Evolutionary conservation across 92 coral and sea anemone genomes (phyloP), one percentile per base, ranked within the genome.

Genomic region (Actinostola sp.): DNA sequence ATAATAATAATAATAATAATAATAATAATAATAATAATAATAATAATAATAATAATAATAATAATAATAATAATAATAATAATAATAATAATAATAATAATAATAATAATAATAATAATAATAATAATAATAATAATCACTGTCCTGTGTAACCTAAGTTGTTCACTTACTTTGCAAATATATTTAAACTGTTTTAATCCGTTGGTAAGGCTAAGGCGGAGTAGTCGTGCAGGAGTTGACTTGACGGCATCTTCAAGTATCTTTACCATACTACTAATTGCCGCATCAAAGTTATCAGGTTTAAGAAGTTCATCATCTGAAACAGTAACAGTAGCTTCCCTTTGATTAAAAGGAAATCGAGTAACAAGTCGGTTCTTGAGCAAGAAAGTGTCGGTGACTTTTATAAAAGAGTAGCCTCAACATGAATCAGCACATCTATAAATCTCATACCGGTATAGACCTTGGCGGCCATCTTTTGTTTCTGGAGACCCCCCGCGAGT

Each of bases 151-250:
- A 36, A 4, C 4, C 4, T 4, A 4, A 36, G 3, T 48, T 48
- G 3, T 28, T 33, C 1, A 60, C 73, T 76, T 61, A 78, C 50
- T 50, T 76, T 79, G 21, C 79, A 35, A 78, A 95, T 92, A 50
- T 67, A 43, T 21, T 54, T 43, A 63, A 95, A 92, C 73, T 95
- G 97, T 45, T 86, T 88, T 33, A 62, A 39, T 13, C 82, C 92
- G 25, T 61, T 61, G 48, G 71, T 72, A 11, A 86, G 60, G 34
- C 65, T 51, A 14, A 81, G 65, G 14, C 97, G 97, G 23, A 71
- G 70, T 46, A 83, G 88, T 23, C 95, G 90, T 11, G 81, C 72
- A 35, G 95, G 92, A 41, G 82, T 79, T 23, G 80, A 45, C 58
- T 83, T 75, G 17, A 78, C 45, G 3, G 93, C 97, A 13, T 88